These are phyloP conservation scores for Mystacides longicornis DNA, from an alignment of 2,888 invertebrate genomes.

Conservation along the genomic window DNA sequence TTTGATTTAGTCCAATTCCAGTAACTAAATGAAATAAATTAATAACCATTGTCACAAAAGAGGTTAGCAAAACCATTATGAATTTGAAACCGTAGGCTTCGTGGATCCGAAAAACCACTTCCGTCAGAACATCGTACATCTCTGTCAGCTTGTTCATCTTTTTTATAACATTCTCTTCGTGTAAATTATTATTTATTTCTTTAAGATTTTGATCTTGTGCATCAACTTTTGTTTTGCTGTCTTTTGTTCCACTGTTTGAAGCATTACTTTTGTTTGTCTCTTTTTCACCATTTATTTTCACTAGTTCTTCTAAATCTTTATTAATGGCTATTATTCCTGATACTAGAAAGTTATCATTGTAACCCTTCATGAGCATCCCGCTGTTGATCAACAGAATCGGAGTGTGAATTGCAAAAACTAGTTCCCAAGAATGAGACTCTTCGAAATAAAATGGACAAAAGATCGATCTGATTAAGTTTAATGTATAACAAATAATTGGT, in stretches of 20 bases:
- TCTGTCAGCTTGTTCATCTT: neutral
- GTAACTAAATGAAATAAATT: neutral
- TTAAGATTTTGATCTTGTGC: no score
- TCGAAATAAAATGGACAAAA: neutral
- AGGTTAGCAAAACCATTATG: neutral
- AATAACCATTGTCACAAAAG: neutral
- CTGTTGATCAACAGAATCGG: neutral
- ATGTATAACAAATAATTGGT: neutral
- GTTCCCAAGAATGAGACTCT: neutral
- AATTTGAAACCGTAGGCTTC: neutral
- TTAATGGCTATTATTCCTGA: neutral
- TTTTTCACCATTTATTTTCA: neutral
- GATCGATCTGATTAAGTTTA: neutral
- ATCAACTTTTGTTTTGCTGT: neutral
- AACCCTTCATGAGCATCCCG: neutral
- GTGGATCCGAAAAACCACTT: neutral
- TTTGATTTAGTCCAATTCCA: neutral
- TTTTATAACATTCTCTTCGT: neutral
- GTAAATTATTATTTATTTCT: neutral
- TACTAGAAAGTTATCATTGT: neutral
- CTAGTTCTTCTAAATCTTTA: neutral
- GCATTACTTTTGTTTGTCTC: neutral
- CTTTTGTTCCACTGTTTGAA: neutral
- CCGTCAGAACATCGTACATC: neutral
- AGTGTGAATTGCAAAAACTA: neutral